Base-by-base conservation (phyloP, 2,797 vertebrate species). In the Sebastes dallii region DNA sequence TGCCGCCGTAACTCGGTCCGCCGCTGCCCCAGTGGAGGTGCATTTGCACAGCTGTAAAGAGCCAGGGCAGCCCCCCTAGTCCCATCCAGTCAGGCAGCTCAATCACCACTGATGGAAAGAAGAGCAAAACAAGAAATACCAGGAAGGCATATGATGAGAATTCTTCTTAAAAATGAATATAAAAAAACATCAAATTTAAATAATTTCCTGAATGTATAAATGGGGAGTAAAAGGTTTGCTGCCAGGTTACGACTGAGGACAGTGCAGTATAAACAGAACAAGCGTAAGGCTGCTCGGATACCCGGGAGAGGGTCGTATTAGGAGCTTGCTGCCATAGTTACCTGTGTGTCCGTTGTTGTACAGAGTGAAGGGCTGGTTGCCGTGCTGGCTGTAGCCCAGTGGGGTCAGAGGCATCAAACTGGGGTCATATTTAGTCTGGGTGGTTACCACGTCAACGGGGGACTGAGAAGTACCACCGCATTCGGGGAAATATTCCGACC, bases 11-110 rank as follows among this genome's bases (percentile, higher is more conserved):
- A 18, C 58, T 74, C 0, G 93, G 93, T 1, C 92, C 91, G 0
- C 91, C 92, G 52, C 92, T 95, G 16, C 98, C 98, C 97, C 98
- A 99, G 88, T 99, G 98, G 62, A 98, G 95, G 81, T 99, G 98
- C 64, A 99, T 95, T 91, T 98, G 97, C 0, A 91, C 94, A 0
- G 97, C 97, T 0, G 94, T 93, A 25, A 95, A 98, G 59, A 93
- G 89, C 78, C 69, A 92, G 11, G 96, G 94, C 71, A 99, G 90
- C 27, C 98, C 98, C 3, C n/a, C 76, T 1, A 99, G 78, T 3
- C 89, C 90, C 95, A 99, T 95, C 85, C 95, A 96, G 0, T 94
- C 86, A 0, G 97, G 96, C 72, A 99, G 90, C 0, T 93, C 93
- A 72, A 98, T 93, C 62, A 96, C 90, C 56, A 93, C 98, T 99